Percentiles rank a stretch among this genome's conserved stretches.
These are phyloP conservation scores for Perca schrenkii DNA, from an alignment of 2,113 vertebrate species.

Conservation along the genomic window DNA sequence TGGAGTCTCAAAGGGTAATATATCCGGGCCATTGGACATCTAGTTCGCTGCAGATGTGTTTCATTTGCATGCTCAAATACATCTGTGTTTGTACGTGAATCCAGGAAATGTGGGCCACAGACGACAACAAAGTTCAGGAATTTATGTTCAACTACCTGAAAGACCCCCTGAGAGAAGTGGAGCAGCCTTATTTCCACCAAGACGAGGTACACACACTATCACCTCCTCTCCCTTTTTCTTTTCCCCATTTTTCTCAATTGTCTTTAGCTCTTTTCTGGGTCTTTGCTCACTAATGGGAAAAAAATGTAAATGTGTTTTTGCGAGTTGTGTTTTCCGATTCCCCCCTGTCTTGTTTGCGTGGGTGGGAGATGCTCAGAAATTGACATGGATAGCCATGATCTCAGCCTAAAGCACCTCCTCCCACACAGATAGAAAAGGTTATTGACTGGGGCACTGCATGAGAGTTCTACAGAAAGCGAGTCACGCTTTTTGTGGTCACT, in stretches of 20 bases:
- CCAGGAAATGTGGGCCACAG: conserved; percentile 94
- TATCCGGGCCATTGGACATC: background rate
- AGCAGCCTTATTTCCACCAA: conserved; percentile 93
- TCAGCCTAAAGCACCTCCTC: conserved; percentile 48
- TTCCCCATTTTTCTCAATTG: background rate
- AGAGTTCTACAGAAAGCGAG: conserved; percentile 35
- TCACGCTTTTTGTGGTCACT: conserved; percentile 61
- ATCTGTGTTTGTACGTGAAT: conserved; percentile 35
- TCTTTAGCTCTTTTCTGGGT: background rate
- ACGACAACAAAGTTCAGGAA: conserved; percentile 91
- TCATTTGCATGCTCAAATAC: background rate
- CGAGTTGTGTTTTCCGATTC: conserved; percentile 35
- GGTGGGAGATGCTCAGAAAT: conserved; percentile 45
- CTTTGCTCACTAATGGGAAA: conserved; percentile 25
- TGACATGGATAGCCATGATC: conserved; percentile 27
- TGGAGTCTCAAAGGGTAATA: conserved; percentile 92
- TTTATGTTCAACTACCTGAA: conserved; percentile 96
- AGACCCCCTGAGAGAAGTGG: conserved; percentile 96
- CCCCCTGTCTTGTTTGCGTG: conserved; percentile 22
- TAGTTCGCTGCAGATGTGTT: background rate
- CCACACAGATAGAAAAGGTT: conserved; percentile 60
- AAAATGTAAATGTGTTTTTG: conserved; percentile 15
- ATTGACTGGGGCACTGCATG: conserved; percentile 12
- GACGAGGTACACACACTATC: conserved; percentile 88
- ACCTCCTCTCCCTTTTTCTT: background rate